Base-by-base conservation (phyloP, 2,888 invertebrate species). In the Harpagoxenus sublaevis region DNA sequence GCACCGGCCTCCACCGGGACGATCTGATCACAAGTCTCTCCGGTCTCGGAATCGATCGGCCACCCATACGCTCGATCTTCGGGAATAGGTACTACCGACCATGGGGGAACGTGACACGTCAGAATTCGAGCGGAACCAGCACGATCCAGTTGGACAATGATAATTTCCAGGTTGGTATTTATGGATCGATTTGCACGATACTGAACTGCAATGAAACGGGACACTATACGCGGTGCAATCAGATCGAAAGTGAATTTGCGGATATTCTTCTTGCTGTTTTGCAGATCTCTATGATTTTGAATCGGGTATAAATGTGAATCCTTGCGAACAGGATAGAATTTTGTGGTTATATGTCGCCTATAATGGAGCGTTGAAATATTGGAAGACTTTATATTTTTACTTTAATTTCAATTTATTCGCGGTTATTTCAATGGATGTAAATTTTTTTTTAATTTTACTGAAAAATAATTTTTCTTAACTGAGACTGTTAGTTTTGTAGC, bases 1-100 rank as follows among this genome's bases (percentile, higher is more conserved):
- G 98, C 85, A 96, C 97, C 91, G 98, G 97, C 1, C 95, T 98
- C 73, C 96, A 96, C 89, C 96, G 97, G 85, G 98, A 98, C 92
- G 98, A 98, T 94, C 96, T 98, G 9, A 94, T 97, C 39, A 96
- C 97, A 5, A 96, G 96, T 63, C 95, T 97, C 70, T 94, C 96
- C 18, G 94, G 95, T 53, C 95, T 96, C 48, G 95, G 97, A 68
- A 95, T 97, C 94, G 93, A 94, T 73, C 95, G 96, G 35, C 95
- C 96, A 88, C 95, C 79, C 5, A 2, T 82, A 1, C 89, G 90
- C 15, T 84, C 88, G 23, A 45, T 84, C 0, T 63, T 92, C 42
- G 96, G 96, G 88, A 96, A 87, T 48, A 84, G 92, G 10, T 96
- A 96, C 92, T 94, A 95, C 85, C 93, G 96, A 78, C 96, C 96